Evolutionary conservation across 2,888 invertebrate species (phyloP).

Genomic region (Ceriagrion tenellum): DNA sequence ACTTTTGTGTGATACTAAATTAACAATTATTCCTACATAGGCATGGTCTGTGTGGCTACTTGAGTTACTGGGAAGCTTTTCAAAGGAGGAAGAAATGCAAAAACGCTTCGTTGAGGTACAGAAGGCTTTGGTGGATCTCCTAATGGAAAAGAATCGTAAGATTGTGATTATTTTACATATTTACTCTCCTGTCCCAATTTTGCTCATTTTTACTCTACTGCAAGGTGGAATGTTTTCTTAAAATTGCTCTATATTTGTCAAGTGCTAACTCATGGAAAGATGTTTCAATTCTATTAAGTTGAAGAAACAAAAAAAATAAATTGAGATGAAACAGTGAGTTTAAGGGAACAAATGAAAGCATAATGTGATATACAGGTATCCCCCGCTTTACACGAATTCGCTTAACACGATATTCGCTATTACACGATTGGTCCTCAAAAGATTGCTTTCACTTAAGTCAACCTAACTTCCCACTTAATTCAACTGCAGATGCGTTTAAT

Average conservation of each 20-base stretch:
- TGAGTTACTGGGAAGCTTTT: slow-evolving; percentile 90
- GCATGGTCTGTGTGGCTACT: slow-evolving; percentile 94
- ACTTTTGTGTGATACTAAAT: slow-evolving; percentile 16
- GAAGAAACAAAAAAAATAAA: slow-evolving; percentile 46
- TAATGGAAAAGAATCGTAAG: slow-evolving; percentile 94
- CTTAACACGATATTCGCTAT: too few relatives aligned
- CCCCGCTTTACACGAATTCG: too few relatives aligned
- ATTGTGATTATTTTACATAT: slow-evolving; percentile 64
- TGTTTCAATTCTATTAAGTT: slow-evolving; percentile 15
- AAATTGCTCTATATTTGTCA: background rate
- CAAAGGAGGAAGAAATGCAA: slow-evolving; percentile 85
- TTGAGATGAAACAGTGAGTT: background rate
- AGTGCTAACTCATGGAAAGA: background rate
- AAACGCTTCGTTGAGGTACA: slow-evolving; percentile 86
- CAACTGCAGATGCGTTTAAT: too few relatives aligned
- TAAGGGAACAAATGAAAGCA: too few relatives aligned
- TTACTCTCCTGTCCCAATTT: background rate
- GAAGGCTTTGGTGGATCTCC: slow-evolving; percentile 90
- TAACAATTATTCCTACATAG: slow-evolving; percentile 77
- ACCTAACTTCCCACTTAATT: too few relatives aligned
- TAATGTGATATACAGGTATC: too few relatives aligned
- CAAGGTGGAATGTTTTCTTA: too few relatives aligned
- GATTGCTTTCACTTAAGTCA: too few relatives aligned
- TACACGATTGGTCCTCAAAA: too few relatives aligned
- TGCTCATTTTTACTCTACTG: background rate